Conservation (phyloP, 2,888 invertebrate species). For the Biston stratarius region DNA sequence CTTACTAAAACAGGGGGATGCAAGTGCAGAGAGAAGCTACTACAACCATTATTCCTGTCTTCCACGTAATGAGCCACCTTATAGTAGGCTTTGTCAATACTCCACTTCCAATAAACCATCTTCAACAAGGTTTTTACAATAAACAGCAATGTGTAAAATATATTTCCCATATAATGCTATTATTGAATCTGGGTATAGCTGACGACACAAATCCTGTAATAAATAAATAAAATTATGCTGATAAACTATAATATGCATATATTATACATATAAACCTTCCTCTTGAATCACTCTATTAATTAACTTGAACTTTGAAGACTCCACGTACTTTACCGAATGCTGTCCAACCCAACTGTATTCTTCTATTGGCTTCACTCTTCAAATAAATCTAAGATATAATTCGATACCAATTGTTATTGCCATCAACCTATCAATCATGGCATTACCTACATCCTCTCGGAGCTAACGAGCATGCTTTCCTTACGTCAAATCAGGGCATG, state of each 20-base stretch:
- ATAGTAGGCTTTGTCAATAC: no score
- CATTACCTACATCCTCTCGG: slow-evolving; percentile 44
- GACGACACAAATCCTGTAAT: slow-evolving; percentile 76
- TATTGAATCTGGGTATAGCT: slow-evolving; percentile 92
- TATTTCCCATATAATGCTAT: slow-evolving; percentile 93
- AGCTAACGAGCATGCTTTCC: slow-evolving; percentile 35
- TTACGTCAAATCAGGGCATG: slow-evolving; percentile 43
- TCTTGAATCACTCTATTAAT: no score
- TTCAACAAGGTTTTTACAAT: slow-evolving; percentile 96
- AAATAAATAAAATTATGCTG: slow-evolving; percentile 19
- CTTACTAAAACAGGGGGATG: no score
- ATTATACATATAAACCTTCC: no score
- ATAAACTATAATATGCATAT: no score
- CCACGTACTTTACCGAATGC: no score
- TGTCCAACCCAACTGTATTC: no score
- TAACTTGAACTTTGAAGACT: no score
- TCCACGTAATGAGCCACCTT: no score
- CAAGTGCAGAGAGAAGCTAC: no score
- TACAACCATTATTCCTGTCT: no score
- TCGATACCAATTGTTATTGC: slow-evolving; percentile 20
- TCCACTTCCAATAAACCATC: slow-evolving; percentile 93
- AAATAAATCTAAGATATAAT: not conserved
- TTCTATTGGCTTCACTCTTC: no score
- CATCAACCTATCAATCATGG: slow-evolving; percentile 41
- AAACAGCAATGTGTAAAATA: slow-evolving; percentile 94